phyloP scores from a whole-genome alignment of 2,888 invertebrate species.

The Fabriciana adippe region DNA sequence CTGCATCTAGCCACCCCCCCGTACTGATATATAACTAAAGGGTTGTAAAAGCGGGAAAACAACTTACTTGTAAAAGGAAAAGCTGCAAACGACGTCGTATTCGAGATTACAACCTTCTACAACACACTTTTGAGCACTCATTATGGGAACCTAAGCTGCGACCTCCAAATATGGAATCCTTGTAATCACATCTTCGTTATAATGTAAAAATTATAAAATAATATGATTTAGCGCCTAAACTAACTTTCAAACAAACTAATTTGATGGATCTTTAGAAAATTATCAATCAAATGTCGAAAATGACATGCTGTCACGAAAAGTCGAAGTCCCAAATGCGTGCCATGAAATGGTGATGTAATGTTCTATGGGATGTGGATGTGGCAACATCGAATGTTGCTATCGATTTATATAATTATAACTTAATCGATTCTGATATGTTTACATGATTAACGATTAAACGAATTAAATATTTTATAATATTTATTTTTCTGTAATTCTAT shows the following conservation, averaged over 20 bases:
- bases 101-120: constrained; percentile 78
- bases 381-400: constrained; percentile 54
- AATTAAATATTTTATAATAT: too few relatives aligned
- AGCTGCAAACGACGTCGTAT: constrained; percentile 80
- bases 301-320: constrained; percentile 82
- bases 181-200: constrained; percentile 70
- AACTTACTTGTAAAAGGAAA: constrained; percentile 79
- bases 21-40: constrained; percentile 20
- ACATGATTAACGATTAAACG: too few relatives aligned
- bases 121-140: constrained; percentile 76
- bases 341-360: constrained; percentile 80
- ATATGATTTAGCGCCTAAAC: constrained; percentile 77
- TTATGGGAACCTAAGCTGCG: constrained; percentile 58
- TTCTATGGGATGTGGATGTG: constrained; percentile 54
- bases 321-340: constrained; percentile 78
- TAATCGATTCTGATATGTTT: too few relatives aligned
- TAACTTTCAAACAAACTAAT: constrained; percentile 81
- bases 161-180: constrained; percentile 65
- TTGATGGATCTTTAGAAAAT: constrained; percentile 81
- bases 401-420: constrained; percentile 17
- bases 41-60: constrained; percentile 47
- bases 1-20: constrained; percentile 14
- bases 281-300: constrained; percentile 83
- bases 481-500: too few relatives aligned
- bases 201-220: constrained; percentile 60